A percentile compares a stretch with the other conserved stretches of the same genome.
Evolutionary conservation across 64 coral and sea anemone genomes (phyloP).

Genomic region (Porites australiensis): DNA sequence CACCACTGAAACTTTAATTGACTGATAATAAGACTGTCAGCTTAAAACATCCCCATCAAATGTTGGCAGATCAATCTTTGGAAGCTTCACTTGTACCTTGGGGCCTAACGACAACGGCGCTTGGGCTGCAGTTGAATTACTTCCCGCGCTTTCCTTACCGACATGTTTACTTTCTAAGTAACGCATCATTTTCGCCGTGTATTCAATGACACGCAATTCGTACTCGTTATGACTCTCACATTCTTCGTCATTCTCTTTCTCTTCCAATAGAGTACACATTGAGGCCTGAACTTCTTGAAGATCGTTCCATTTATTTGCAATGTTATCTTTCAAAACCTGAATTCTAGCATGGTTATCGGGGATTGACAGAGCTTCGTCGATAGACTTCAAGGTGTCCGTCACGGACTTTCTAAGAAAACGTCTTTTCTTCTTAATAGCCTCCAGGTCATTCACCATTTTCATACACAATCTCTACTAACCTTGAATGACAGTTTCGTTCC

Average conservation of each 20-base stretch:
- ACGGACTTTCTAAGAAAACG: constrained; percentile 6
- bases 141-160: not conserved
- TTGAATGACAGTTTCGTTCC: not conserved
- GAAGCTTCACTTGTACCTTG: constrained; percentile 31
- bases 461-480: not conserved
- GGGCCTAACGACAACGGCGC: not conserved
- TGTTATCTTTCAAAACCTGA: too few species aligned
- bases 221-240: constrained; percentile 22
- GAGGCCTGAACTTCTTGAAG: too few species aligned
- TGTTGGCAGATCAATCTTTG: constrained; percentile 30
- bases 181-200: not conserved
- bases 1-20: not conserved
- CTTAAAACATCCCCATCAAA: constrained; percentile 1
- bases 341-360: too few species aligned
- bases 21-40: constrained; percentile 27
- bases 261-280: constrained; percentile 5
- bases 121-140: not conserved
- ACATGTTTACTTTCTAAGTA: not conserved
- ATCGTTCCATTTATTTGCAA: too few species aligned
- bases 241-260: not conserved
- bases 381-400: constrained; percentile 5
- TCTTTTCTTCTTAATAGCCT: not conserved
- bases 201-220: constrained; percentile 4
- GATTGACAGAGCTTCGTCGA: too few species aligned
- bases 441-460: not conserved